Percentiles rank a stretch among this genome's conserved stretches.
phyloP scores from a whole-genome alignment of 2,797 vertebrate species.

The Peromyscus melanophrys region DNA sequence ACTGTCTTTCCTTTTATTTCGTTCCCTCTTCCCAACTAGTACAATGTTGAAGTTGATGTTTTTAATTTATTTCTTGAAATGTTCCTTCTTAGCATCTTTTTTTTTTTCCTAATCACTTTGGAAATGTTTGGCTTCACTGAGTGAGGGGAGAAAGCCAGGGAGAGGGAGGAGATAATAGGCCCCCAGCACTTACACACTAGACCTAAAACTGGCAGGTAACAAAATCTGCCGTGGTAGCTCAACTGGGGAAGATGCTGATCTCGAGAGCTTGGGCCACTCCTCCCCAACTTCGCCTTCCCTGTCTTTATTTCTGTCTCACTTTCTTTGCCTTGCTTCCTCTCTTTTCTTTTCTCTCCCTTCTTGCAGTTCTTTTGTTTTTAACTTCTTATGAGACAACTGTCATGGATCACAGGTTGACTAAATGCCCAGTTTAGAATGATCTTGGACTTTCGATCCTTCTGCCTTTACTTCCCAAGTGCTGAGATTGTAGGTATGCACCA shows the following conservation, averaged over 20 bases:
- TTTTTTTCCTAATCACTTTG: background rate
- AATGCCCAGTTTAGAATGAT: background rate
- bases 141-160: background rate
- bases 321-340: background rate
- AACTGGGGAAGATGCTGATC: rapidly evolving
- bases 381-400: background rate
- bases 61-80: constrained; percentile 20
- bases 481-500: background rate
- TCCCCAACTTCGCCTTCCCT: background rate
- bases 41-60: background rate
- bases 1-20: background rate
- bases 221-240: rapidly evolving
- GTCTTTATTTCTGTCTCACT: background rate
- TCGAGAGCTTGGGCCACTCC: background rate
- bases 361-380: background rate
- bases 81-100: background rate
- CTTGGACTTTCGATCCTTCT: background rate
- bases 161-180: background rate
- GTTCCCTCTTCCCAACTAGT: background rate
- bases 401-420: background rate
- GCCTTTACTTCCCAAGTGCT: background rate
- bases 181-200: background rate
- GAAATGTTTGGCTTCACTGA: background rate
- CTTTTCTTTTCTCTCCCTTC: background rate
- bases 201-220: background rate